Base-by-base conservation (phyloP, 1,140 invertebrate genomes). In the Habropoda laboriosa region DNA sequence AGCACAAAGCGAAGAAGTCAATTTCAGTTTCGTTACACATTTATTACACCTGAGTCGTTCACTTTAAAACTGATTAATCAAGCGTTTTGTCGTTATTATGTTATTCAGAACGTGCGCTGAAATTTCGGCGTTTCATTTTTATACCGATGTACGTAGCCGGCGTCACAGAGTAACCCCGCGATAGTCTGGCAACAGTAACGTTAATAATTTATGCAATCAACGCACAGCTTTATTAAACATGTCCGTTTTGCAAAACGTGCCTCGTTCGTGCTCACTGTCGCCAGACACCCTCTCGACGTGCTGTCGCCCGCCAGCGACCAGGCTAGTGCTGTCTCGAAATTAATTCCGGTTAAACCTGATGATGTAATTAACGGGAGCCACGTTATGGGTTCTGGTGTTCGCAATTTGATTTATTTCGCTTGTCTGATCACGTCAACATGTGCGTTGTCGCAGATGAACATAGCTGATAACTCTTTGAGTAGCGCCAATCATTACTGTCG, bases 131-230 rank as follows among this genome's bases (percentile, higher is more conserved):
- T 35, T 35, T 63, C 57, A n/a, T 13, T 51, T 49, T 24, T 8
- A 18, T n/a, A 16, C 30, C 24, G 0, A 12, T 16, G 4, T 24
- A 24, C n/a, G 7, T 30, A 49, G 30, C 13, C 30, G 38, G 13
- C 7, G 66, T 38, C 18, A 21, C 10, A 12, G 32, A 2, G 32
- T 45, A 21, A 45, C 24, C 32, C n/a, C 24, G 35, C 24, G 66
- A 64, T 55, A 42, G 38, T 1, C 55, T 38, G 18, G 64, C 21
- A 55, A 55, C 38, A 30, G 38, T 32, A 64, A 82, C 67, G 80
- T 82, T 83, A 83, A 83, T 83, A 83, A 83, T 83, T 82, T 83
- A 83, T 72, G 68, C 82, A 83, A 83, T 83, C 81, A 83, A 83
- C 82, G 49, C 81, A 16, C 10, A 51, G 67, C 64, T 67, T 67